phyloP scores from a whole-genome alignment of 2,113 vertebrate species.

The Terrapene triunguis region DNA sequence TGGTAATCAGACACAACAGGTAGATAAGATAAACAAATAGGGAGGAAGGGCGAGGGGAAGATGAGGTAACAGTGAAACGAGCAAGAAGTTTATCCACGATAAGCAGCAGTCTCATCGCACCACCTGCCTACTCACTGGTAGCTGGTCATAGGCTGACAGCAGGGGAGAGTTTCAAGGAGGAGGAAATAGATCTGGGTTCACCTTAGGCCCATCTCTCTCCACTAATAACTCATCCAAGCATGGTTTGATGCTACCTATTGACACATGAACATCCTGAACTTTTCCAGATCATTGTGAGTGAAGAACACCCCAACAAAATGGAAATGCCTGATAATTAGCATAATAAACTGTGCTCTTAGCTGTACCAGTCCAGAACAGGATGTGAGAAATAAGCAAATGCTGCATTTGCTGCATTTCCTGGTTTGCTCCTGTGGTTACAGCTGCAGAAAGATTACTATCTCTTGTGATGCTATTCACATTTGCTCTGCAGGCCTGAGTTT shows the following conservation, averaged over 20 bases:
- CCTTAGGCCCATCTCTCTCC: not conserved
- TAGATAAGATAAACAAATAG: not conserved
- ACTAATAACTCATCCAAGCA: not conserved
- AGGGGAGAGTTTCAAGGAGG: not conserved
- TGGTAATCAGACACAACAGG: not conserved
- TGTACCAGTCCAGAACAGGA: not conserved
- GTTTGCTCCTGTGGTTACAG: not conserved
- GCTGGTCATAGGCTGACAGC: not conserved
- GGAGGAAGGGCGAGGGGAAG: too few species aligned
- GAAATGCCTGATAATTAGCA: not conserved
- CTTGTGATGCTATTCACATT: not conserved
- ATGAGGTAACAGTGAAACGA: not conserved
- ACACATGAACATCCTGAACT: not conserved
- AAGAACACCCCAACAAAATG: not conserved
- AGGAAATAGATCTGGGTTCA: not conserved
- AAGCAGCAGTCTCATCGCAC: not conserved
- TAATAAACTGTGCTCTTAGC: not conserved
- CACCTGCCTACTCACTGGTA: not conserved
- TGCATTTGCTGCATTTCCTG: not conserved
- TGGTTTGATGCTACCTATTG: too few species aligned
- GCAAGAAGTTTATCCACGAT: not conserved
- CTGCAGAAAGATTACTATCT: not conserved
- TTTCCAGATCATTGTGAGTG: not conserved
- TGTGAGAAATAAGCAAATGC: not conserved
- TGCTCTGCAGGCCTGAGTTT: not conserved